Evolutionary conservation across 2,888 invertebrate genomes (phyloP), one percentile per base, ranked within the genome.

Genomic region (Pristionchus fissidentatus): DNA sequence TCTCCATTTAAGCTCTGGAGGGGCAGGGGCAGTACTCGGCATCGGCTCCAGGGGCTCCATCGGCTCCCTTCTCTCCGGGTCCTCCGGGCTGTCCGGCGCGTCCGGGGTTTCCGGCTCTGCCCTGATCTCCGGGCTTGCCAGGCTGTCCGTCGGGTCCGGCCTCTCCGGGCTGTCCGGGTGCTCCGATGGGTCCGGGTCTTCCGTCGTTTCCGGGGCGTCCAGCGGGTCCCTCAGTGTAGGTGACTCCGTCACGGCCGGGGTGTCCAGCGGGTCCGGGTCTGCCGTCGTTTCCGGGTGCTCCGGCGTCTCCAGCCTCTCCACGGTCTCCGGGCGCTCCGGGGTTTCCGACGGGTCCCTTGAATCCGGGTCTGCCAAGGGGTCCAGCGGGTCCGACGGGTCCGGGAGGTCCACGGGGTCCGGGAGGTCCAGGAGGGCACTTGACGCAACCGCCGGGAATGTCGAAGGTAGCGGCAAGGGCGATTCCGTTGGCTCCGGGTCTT

Each of bases 391-490:
- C 88, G 15, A 66, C 46, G 79, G 85, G 85, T 84, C 88, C 89
- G 46, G 87, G 85, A 22, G 86, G 86, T 84, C 89, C 88, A 55
- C 84, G 85, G 83, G 87, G 86, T 86, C 89, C 89, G 41, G 86
- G 85, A 43, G 87, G 87, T 84, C 89, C 89, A 52, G 88, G 86
- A 83, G 88, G 87, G 84, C 89, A 78, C 81, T 82, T 62, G 83
- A 89, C 87, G 84, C 89, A 89, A 84, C 89, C 89, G 55, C 89
- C 89, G 70, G 89, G 89, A 85, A 89, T 87, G 49, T 89, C 88
- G 85, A 88, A 88, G 66, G 88, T 88, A 80, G 87, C 85, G 62
- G 88, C 88, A 70, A 89, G 87, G 75, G 88, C 84, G 52, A 86
- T 84, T 86, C 89, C 89, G 55, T 87, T 85, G n/a, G 87, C 88